Percentiles rank a stretch among this genome's conserved stretches.
These are phyloP conservation scores for Dasyornis broadbenti DNA, from an alignment of 2,113 vertebrate genomes.

Conservation along the genomic window DNA sequence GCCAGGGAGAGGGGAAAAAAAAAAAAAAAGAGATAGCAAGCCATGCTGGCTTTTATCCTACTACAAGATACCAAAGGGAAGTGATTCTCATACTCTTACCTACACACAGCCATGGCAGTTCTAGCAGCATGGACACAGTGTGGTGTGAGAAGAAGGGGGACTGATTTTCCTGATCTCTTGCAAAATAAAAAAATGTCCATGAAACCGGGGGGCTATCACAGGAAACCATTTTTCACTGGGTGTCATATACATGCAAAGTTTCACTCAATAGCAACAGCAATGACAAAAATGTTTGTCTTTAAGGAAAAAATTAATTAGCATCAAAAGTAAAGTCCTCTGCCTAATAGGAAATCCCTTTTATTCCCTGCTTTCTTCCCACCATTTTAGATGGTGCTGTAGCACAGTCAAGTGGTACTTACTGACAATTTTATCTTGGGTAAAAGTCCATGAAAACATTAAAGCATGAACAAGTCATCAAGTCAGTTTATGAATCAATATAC, in stretches of 20 bases:
- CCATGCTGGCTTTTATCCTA: neutral
- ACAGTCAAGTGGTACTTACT: conserved; percentile 52
- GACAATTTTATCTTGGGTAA: conserved; percentile 50
- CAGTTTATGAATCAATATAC: conserved; percentile 64
- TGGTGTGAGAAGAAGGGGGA: neutral
- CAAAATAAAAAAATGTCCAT: neutral
- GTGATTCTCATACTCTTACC: neutral
- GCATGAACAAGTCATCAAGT: conserved; percentile 63
- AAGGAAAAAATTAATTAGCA: neutral
- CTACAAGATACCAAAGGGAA: fast-evolving
- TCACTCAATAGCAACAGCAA: neutral
- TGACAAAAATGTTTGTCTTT: neutral
- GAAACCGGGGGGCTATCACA: neutral
- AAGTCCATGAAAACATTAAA: conserved; percentile 60
- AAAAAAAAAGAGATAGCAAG: neutral
- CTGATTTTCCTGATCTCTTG: neutral
- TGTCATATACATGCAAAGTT: neutral
- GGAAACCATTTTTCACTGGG: neutral
- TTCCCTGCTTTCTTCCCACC: neutral
- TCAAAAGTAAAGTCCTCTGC: neutral
- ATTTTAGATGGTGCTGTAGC: conserved; percentile 32
- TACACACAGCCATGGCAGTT: neutral
- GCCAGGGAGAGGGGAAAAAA: no score
- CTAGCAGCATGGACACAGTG: neutral
- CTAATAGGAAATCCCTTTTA: neutral